A percentile compares a stretch with the other conserved stretches of the same genome.
phyloP scores from a whole-genome alignment of 2,113 vertebrate species.

The Bubalus kerabau region DNA sequence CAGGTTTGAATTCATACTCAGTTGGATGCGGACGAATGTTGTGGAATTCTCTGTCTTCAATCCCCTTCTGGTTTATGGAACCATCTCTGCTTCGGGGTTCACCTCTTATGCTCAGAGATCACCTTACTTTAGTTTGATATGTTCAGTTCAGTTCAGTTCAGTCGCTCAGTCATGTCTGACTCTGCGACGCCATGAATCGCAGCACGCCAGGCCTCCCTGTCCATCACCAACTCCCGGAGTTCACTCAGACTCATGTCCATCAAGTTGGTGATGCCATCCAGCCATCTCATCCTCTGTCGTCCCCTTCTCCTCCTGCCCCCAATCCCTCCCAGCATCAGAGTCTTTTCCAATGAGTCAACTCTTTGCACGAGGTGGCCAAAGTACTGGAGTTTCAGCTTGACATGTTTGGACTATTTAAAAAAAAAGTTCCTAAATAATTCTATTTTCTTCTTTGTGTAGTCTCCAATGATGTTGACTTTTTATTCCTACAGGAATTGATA shows the following conservation, averaged over 20 bases:
- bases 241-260: neutral
- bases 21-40: neutral
- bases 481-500: neutral
- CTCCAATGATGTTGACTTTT: slow-evolving; percentile 28
- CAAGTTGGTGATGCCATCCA: neutral
- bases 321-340: neutral
- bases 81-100: neutral
- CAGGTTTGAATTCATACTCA: neutral
- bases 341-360: neutral
- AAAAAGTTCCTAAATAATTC: neutral
- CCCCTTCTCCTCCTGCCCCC: neutral
- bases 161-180: neutral
- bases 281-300: neutral
- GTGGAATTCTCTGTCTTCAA: neutral
- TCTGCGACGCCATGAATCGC: rapidly evolving
- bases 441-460: slow-evolving; percentile 4
- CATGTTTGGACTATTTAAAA: neutral
- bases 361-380: neutral
- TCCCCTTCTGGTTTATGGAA: neutral
- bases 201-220: neutral
- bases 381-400: neutral
- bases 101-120: neutral
- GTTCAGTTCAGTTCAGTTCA: neutral
- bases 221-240: neutral
- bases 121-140: neutral